Percentiles rank a stretch among this genome's conserved stretches.
Conservation (phyloP, 2,113 vertebrate species). For the Mustela nigripes region DNA sequence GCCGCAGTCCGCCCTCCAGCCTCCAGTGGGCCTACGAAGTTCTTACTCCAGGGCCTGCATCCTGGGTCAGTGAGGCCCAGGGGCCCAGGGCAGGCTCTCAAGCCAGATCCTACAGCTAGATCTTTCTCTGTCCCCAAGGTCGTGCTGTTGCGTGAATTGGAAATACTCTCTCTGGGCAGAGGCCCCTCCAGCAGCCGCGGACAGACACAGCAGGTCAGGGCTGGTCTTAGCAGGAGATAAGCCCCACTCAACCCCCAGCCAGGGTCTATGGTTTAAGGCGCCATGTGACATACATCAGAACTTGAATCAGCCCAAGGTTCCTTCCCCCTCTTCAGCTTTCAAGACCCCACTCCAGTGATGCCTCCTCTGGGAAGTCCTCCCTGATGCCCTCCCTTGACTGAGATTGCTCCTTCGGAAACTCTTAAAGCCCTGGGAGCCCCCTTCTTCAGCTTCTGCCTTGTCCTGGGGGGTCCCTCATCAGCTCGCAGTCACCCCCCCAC, state of each 20-base stretch:
- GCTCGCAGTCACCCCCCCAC: no score
- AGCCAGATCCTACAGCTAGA: not conserved
- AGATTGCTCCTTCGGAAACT: not conserved
- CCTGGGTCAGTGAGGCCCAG: rapidly evolving
- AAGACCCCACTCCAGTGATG: not conserved
- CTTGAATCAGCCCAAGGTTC: not conserved
- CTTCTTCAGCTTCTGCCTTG: not conserved
- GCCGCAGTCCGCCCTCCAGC: rapidly evolving
- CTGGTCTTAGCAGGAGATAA: not conserved
- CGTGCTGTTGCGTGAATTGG: not conserved
- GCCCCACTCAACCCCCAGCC: no score
- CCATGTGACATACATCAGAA: rapidly evolving
- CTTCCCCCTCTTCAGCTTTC: not conserved
- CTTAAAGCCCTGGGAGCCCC: not conserved
- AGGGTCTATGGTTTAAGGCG: not conserved
- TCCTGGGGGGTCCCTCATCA: not conserved
- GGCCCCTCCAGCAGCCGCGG: not conserved
- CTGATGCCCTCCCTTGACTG: not conserved
- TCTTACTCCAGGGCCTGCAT: no score
- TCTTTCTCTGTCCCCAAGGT: no score
- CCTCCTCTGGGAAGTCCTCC: not conserved
- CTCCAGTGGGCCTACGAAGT: rapidly evolving
- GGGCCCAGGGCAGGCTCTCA: not conserved
- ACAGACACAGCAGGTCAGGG: not conserved
- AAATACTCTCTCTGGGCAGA: not conserved